Evolutionary conservation across 1,140 invertebrate species (phyloP).

Genomic region (Sycobia sp.): DNA sequence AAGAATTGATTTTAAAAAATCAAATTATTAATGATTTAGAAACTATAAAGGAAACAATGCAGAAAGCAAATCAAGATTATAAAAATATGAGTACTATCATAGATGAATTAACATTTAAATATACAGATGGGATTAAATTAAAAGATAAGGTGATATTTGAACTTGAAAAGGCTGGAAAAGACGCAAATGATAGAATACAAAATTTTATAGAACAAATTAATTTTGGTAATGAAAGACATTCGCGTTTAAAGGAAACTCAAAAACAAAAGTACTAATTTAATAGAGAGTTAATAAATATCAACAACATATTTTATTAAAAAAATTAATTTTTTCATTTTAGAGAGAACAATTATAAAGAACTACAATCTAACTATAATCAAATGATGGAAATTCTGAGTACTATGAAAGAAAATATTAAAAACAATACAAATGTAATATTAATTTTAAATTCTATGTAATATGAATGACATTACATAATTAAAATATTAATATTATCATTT

Average conservation of each 20-base stretch:
- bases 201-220: constrained; percentile 50
- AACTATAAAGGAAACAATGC: constrained; percentile 33
- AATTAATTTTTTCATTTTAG: constrained; percentile 36
- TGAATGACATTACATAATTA: neutral
- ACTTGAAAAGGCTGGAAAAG: constrained; percentile 24
- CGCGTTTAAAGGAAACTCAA: constrained; percentile 44
- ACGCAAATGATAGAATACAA: constrained; percentile 43
- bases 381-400: constrained; percentile 47
- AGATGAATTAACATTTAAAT: constrained; percentile 8
- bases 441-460: constrained; percentile 8
- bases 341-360: constrained; percentile 54
- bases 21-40: constrained; percentile 31
- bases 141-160: constrained; percentile 28
- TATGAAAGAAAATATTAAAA: constrained; percentile 51
- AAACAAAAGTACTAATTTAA: constrained; percentile 44
- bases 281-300: neutral
- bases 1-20: constrained; percentile 35
- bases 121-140: constrained; percentile 16
- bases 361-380: constrained; percentile 47
- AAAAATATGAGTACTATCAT: constrained; percentile 9
- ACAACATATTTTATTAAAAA: neutral
- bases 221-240: constrained; percentile 39
- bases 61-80: constrained; percentile 25
- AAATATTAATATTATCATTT: neutral
- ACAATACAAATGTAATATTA: constrained; percentile 46